Percentiles rank a stretch among this genome's conserved stretches.
Evolutionary conservation across 2,888 invertebrate genomes (phyloP).

Genomic region (Epistrophe grossulariae): DNA sequence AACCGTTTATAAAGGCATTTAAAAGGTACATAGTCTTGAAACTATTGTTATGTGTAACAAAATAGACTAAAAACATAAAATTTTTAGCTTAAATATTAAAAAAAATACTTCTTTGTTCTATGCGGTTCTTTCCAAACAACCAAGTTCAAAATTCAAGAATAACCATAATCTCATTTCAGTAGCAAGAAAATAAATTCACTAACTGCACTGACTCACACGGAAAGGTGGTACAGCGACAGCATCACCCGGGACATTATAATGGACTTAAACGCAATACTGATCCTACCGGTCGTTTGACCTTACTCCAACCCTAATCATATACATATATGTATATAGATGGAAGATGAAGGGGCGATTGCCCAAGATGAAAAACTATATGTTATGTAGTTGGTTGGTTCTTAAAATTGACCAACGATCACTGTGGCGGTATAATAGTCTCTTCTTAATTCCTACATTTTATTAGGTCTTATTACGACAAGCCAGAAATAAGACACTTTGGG

Average conservation of each 20-base stretch:
- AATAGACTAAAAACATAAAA: background rate
- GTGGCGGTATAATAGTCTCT: slow-evolving; percentile 38
- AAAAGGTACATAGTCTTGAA: background rate
- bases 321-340: background rate
- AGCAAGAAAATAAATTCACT: background rate
- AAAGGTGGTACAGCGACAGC: slow-evolving; percentile 51
- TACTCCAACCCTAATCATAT: slow-evolving; percentile 29
- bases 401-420: background rate
- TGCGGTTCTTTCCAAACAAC: slow-evolving; percentile 3
- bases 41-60: background rate
- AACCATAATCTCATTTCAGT: slow-evolving; percentile 45
- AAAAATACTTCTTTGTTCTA: background rate
- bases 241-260: slow-evolving; percentile 38
- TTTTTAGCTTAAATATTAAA: slow-evolving; percentile 47
- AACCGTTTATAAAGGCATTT: slow-evolving; percentile 44
- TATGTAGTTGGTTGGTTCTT: background rate
- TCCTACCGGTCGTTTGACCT: slow-evolving; percentile 66
- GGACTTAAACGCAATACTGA: slow-evolving; percentile 14
- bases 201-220: slow-evolving; percentile 7
- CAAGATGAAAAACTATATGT: slow-evolving; percentile 48
- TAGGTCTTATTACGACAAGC: slow-evolving; percentile 65
- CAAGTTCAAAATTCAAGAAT: slow-evolving; percentile 34
- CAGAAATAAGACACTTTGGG: background rate
- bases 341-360: slow-evolving; percentile 47
- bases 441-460: slow-evolving; percentile 65